Evolutionary conservation across 1,140 invertebrate genomes (phyloP), one percentile per base, ranked within the genome.

Genomic region (Aphelinus atriplicis): DNA sequence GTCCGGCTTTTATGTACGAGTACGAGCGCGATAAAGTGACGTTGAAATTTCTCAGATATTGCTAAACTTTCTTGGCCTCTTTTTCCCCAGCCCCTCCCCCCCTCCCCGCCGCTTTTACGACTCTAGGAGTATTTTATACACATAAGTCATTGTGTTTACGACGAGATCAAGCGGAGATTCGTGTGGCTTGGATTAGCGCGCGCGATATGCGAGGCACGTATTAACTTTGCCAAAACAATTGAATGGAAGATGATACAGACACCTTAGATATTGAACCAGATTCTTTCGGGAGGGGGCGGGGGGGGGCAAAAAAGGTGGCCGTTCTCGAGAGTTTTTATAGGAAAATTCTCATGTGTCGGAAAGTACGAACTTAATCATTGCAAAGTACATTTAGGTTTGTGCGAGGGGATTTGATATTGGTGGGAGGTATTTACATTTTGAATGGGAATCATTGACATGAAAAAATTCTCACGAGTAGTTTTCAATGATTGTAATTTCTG

Each of bases 251-350:
- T 47, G 10, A 9, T 7, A 7, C 46, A 47, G n/a, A 3, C 26
- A 65, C 50, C 56, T 65, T 42, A 56, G 55, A 67, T 56, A 56
- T 56, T 67, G 64, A 67, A 51, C 45, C 56, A 55, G 64, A 4
- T 67, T 67, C 51, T 50, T 7, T 3, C 42, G 47, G 48, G 9
- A 61, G 42, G 26, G 26, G 26, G 26, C 0, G 26, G 26, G 26
- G 26, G 26, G 26, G 26, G 47, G 46, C 9, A 47, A 47, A 51
- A 66, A n/a, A 58, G 5, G 67, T 57, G 42, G 10, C 3, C 58
- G 67, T 47, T 26, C 55, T 55, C 9, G 60, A 66, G 60, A 69
- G 55, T 69, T 69, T 66, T 7, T 5, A 58, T 5, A 45, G 10
- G 42, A 7, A 46, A 48, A 61, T 70, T 61, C 61, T 70, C 58